Evolutionary conservation across 2,888 invertebrate species (phyloP), one percentile per base, ranked within the genome.

Genomic region (Camponotus fellah): DNA sequence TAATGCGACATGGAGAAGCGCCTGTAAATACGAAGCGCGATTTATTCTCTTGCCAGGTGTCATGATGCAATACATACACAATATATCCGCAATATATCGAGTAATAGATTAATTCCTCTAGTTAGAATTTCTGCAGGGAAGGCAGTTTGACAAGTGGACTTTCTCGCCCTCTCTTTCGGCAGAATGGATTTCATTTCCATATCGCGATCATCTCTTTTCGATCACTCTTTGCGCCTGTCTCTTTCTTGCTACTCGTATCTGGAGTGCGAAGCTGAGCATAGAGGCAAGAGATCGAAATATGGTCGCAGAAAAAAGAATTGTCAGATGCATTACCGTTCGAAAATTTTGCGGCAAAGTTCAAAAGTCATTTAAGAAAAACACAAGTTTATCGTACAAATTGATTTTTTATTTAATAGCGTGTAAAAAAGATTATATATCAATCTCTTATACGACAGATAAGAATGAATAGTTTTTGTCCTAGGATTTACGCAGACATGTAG

Each of bases 81-180:
- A n/a, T n/a, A n/a, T n/a, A n/a, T n/a, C n/a, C n/a, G n/a, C n/a
- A n/a, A n/a, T 87, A 88, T 87, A 91, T 90, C 90, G 85, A 83
- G 37, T 75, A 77, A 75, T 86, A 88, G 87, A 90, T 82, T 88
- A 87, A 91, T 91, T 88, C 88, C 88, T 53, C 53, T 90, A 88
- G 85, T 87, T 91, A 90, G 90, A 90, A 91, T 90, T 91, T 91
- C 90, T 90, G 79, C 43, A 65, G 72, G 77, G n/a, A 81, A 77
- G 86, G 84, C 82, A 85, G 90, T 83, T 37, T 80, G 77, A 84
- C 84, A 71, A 75, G 37, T 21, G 46, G 43, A 72, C 79, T 80
- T 80, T 80, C 79, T 72, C 60, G 79, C 21, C 72, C 69, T 68
- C 53, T 68, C 58, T 72, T 77, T 77, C 43, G 32, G n/a, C n/a